Conservation (phyloP, 2,113 vertebrate genomes). For the Pongo abelii region DNA sequence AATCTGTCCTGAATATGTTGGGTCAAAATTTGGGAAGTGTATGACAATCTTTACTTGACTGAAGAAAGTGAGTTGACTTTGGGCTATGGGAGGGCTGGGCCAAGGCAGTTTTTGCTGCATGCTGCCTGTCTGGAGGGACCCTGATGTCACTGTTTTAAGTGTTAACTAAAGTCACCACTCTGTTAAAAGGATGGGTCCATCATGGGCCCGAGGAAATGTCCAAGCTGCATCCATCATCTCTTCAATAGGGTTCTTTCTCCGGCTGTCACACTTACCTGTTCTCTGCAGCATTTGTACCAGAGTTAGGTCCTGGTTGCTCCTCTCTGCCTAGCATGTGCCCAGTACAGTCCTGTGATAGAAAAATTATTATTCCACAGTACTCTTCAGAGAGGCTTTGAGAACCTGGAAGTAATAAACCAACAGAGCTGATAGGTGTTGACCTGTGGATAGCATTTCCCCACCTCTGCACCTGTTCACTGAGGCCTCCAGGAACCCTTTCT, state of each 20-base stretch:
- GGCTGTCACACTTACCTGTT: neutral
- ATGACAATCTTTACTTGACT: neutral
- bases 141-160: neutral
- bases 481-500: neutral
- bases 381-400: neutral
- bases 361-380: neutral
- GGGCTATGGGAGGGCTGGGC: neutral
- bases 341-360: neutral
- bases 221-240: neutral
- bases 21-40: neutral
- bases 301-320: neutral
- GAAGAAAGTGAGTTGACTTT: neutral
- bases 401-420: neutral
- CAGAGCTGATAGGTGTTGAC: neutral
- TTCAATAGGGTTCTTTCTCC: accelerated
- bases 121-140: neutral
- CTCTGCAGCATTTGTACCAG: neutral
- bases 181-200: neutral
- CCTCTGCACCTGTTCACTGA: neutral
- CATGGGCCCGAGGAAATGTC: neutral
- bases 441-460: neutral
- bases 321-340: neutral
- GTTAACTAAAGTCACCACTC: neutral
- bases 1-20: neutral
- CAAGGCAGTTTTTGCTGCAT: neutral